Evolutionary conservation across 2,113 vertebrate species (phyloP).

Genomic region (Cnemophilus loriae): DNA sequence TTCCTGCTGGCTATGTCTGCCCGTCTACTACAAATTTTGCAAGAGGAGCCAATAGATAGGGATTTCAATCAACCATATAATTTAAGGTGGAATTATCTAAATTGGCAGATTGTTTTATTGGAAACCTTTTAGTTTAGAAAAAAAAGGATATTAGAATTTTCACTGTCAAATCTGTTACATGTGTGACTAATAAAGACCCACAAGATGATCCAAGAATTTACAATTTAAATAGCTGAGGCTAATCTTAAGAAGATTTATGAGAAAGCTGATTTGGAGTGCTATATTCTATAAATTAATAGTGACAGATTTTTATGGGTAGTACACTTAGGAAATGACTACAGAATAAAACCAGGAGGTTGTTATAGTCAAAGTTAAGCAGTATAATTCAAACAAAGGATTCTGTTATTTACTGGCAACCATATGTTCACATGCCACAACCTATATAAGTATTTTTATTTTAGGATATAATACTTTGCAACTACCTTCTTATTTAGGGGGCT

Average conservation of each 20-base stretch:
- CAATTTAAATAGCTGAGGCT: conserved; percentile 40
- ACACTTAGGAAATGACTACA: conserved; percentile 27
- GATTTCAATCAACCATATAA: not conserved
- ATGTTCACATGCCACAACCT: conserved; percentile 22
- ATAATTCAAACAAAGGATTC: conserved; percentile 29
- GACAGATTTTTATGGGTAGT: conserved; percentile 51
- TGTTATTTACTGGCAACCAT: conserved; percentile 33
- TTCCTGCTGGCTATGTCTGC: not conserved
- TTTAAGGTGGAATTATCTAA: not conserved
- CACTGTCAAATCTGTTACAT: not conserved
- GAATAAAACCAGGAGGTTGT: not conserved
- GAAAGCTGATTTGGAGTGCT: conserved; percentile 49
- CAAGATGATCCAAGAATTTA: conserved; percentile 30
- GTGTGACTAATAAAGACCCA: conserved; percentile 4
- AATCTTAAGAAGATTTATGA: conserved; percentile 49
- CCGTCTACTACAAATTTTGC: not conserved
- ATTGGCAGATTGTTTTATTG: not conserved
- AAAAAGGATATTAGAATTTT: not conserved
- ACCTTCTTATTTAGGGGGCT: not conserved
- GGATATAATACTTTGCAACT: not conserved
- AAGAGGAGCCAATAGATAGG: not conserved
- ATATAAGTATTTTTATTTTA: conserved; percentile 22
- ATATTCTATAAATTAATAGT: conserved; percentile 28
- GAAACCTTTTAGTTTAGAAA: not conserved
- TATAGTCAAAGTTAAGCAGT: conserved; percentile 1